These are phyloP conservation scores for Pterocles orientalis DNA, from an alignment of 2,113 vertebrate species.

Conservation along the genomic window DNA sequence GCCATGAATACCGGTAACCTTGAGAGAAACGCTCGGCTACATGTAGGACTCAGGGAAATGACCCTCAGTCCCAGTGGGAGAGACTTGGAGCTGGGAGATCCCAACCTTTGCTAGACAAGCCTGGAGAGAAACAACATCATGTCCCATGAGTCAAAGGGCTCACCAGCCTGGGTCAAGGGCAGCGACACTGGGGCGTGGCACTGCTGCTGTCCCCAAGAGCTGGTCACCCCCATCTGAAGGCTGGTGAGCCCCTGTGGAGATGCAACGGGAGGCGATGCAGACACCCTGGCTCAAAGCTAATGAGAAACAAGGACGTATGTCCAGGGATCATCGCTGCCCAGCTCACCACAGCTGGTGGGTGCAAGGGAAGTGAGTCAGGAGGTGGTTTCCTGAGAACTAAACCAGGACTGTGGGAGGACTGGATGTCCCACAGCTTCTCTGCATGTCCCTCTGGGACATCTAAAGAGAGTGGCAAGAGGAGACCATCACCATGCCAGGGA, in stretches of 20 bases:
- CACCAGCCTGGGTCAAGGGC: neutral
- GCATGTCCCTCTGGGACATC: neutral
- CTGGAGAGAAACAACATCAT: neutral
- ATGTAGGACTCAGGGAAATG: fast-evolving
- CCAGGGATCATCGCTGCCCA: neutral
- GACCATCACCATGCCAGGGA: neutral
- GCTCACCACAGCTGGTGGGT: neutral
- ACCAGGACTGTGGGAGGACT: neutral
- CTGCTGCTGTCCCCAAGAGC: neutral
- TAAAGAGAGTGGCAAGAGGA: neutral
- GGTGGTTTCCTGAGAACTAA: conserved; percentile 49
- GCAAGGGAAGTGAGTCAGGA: neutral
- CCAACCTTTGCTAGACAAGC: neutral
- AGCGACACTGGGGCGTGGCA: neutral
- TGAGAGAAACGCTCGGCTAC: neutral
- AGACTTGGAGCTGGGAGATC: neutral
- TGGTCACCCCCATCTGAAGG: neutral
- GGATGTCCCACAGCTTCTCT: neutral
- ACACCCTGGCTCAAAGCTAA: fast-evolving
- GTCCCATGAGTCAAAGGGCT: neutral
- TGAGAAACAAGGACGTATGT: neutral
- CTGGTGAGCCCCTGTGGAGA: neutral
- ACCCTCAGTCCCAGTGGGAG: neutral
- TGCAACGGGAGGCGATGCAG: neutral
- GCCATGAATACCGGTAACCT: neutral